A percentile compares a stretch with the other conserved stretches of the same genome.
phyloP scores from a whole-genome alignment of 92 coral and sea anemone genomes.

The Epizoanthus illoricatus region DNA sequence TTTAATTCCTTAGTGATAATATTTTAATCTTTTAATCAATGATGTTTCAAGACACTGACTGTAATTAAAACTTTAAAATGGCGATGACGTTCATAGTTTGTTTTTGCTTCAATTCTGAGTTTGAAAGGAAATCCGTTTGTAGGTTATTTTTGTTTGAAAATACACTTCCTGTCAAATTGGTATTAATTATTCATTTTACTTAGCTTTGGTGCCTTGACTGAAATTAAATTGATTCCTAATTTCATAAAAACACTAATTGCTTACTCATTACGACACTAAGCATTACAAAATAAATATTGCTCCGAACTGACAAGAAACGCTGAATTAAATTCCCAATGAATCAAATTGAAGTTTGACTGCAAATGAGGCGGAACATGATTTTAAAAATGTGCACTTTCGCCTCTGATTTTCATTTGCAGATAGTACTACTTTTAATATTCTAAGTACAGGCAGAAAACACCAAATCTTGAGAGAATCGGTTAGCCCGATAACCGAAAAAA shows the following conservation, averaged over 20 bases:
- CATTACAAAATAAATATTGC: constrained; percentile 64
- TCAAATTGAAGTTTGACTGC: constrained; percentile 31
- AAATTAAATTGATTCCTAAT: constrained; percentile 89
- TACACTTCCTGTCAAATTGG: constrained; percentile 72
- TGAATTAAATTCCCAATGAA: constrained; percentile 30
- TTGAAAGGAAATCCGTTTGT: constrained; percentile 71
- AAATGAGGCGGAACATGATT: constrained; percentile 13
- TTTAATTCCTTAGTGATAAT: constrained; percentile 57
- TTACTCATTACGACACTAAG: constrained; percentile 70
- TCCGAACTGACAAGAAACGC: constrained; percentile 44
- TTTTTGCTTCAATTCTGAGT: constrained; percentile 63
- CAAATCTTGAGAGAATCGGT: constrained; percentile 6
- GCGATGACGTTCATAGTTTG: constrained; percentile 53
- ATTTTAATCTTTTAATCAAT: constrained; percentile 82
- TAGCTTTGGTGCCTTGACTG: constrained; percentile 75
- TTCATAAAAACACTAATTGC: constrained; percentile 86
- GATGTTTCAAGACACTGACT: constrained; percentile 56
- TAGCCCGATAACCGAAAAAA: constrained; percentile 25
- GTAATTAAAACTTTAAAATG: constrained; percentile 85
- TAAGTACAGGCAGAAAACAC: constrained; percentile 1
- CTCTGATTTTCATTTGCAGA: neutral
- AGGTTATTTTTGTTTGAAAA: constrained; percentile 66
- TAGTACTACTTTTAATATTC: constrained; percentile 3
- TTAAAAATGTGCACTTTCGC: neutral
- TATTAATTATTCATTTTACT: constrained; percentile 66